These are phyloP conservation scores for Mastigias papua DNA, from an alignment of 30 jellyfish, hydroid and myxozoan genomes.

Conservation along the genomic window DNA sequence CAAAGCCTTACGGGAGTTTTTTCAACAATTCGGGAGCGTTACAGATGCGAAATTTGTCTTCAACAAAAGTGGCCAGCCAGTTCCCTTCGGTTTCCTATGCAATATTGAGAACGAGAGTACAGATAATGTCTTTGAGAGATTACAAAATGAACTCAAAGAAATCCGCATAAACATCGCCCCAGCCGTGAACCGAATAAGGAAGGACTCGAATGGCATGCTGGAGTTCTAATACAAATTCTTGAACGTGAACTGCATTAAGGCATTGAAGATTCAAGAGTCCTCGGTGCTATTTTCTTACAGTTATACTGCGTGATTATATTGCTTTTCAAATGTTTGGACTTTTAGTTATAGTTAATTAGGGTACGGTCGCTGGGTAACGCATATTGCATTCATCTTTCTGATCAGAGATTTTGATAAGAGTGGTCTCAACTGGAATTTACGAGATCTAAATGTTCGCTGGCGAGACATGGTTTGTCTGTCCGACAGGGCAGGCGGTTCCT, in stretches of 20 bases:
- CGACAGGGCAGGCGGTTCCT: too few relatives aligned
- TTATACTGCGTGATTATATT: not conserved
- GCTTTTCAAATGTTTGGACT: not conserved
- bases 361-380: not conserved
- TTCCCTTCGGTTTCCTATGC: constrained; percentile 56
- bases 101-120: constrained; percentile 44
- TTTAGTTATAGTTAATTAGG: not conserved
- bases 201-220: constrained; percentile 63
- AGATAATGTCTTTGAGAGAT: constrained; percentile 27
- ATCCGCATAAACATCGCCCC: constrained; percentile 50
- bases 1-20: constrained; percentile 33
- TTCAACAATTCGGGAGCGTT: constrained; percentile 52
- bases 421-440: too few relatives aligned
- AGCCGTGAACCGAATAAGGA: constrained; percentile 57
- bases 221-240: too few relatives aligned
- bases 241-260: too few relatives aligned
- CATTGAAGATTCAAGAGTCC: not conserved
- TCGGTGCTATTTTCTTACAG: not conserved
- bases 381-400: not conserved
- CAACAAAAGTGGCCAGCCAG: constrained; percentile 57
- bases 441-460: too few relatives aligned
- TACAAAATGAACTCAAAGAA: constrained; percentile 36
- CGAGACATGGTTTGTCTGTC: too few relatives aligned
- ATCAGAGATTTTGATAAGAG: too few relatives aligned
- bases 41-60: constrained; percentile 53